Percentiles rank a stretch among this genome's conserved stretches.
These are phyloP conservation scores for Zosterops lateralis DNA, from an alignment of 2,113 vertebrate species.

Conservation along the genomic window DNA sequence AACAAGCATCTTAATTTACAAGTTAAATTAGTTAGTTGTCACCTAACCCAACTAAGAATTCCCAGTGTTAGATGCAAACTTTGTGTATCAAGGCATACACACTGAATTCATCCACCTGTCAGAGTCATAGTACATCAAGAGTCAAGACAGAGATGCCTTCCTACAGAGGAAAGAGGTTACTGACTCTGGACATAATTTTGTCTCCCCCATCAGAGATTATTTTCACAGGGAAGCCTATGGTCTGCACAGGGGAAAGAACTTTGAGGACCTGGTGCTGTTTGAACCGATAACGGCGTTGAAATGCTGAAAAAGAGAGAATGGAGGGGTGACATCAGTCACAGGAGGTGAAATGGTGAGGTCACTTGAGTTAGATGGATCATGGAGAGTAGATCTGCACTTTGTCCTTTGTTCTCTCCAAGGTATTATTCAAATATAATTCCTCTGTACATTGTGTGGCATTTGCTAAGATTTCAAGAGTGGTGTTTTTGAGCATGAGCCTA, in stretches of 20 bases:
- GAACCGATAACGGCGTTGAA: background rate
- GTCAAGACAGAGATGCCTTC: background rate
- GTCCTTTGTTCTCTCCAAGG: background rate
- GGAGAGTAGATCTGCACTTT: background rate
- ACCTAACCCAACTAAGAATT: background rate
- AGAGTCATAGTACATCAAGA: background rate
- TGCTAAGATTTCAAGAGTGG: background rate
- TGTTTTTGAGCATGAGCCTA: background rate
- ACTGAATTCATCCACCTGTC: background rate
- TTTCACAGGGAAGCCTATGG: background rate
- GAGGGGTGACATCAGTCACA: background rate
- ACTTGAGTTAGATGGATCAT: background rate
- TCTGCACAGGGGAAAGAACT: background rate
- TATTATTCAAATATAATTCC: conserved; percentile 14
- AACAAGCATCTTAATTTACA: background rate
- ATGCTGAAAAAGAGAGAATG: background rate
- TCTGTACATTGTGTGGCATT: background rate
- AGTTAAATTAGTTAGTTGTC: background rate
- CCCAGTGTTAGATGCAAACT: background rate
- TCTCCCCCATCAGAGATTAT: background rate
- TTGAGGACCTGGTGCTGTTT: background rate
- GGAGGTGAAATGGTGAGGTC: background rate
- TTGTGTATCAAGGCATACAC: background rate
- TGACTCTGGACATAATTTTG: background rate
- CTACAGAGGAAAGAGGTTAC: background rate